Conservation (phyloP, 1,140 invertebrate species). For the Temnothorax longispinosus region DNA sequence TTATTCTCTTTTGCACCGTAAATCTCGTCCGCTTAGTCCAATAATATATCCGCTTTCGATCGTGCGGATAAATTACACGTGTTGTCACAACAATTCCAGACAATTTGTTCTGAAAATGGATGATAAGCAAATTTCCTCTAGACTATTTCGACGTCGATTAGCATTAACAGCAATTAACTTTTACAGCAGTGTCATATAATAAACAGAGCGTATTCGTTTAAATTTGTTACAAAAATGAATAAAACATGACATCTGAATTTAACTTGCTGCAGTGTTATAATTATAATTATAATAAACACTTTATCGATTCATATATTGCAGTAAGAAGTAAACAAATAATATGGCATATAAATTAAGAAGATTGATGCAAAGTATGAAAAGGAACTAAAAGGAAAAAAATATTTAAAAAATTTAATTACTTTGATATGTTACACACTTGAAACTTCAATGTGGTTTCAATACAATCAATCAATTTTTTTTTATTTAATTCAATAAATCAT, state of each 20-base stretch:
- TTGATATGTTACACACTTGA: neutral
- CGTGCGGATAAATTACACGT: neutral
- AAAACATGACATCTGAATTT: neutral
- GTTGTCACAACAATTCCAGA: neutral
- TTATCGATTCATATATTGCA: neutral
- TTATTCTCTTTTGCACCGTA: conserved; percentile 13
- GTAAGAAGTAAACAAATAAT: neutral
- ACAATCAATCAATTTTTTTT: neutral
- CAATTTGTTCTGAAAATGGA: neutral
- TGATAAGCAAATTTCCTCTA: neutral
- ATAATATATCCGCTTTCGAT: neutral
- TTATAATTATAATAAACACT: neutral
- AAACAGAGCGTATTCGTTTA: neutral
- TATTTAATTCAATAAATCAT: neutral
- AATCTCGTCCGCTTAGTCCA: neutral
- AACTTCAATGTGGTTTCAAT: neutral
- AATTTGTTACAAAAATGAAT: neutral
- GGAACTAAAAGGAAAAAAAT: neutral
- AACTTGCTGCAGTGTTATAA: neutral
- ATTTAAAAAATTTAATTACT: neutral
- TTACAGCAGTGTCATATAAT: too few species aligned
- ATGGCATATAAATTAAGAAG: neutral
- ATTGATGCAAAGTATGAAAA: neutral
- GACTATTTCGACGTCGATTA: neutral
- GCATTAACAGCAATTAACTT: neutral